A percentile compares a stretch with the other conserved stretches of the same genome.
Evolutionary conservation across 1,140 invertebrate species (phyloP).

Genomic region (Leptonema lineaticorne): DNA sequence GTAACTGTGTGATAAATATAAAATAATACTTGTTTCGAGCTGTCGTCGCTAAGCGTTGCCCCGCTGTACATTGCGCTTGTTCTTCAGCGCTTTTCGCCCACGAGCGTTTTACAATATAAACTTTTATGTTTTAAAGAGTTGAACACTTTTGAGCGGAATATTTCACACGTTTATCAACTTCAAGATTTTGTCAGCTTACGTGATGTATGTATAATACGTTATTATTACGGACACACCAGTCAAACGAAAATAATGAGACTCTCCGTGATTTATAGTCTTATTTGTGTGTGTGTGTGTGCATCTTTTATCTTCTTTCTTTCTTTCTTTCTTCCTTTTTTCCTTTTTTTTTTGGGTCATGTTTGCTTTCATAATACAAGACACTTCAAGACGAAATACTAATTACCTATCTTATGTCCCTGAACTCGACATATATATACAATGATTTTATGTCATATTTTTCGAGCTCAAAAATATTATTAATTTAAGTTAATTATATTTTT

Average conservation of each 20-base stretch:
- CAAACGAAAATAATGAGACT: slow-evolving; percentile 16
- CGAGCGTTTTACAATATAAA: no score
- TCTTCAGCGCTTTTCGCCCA: no score
- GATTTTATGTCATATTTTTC: neutral
- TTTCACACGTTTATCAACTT: slow-evolving; percentile 15
- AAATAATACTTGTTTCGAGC: no score
- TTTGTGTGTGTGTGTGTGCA: neutral
- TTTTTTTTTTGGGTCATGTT: no score
- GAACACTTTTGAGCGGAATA: neutral
- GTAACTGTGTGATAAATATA: no score
- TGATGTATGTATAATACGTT: neutral
- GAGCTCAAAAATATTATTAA: no score
- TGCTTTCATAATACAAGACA: neutral
- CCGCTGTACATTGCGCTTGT: no score
- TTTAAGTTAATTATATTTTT: no score
- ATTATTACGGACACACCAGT: neutral
- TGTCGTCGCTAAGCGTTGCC: no score
- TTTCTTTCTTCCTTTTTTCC: no score
- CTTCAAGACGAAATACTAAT: neutral
- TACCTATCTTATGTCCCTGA: neutral
- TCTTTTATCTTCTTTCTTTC: no score
- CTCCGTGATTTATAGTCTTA: neutral
- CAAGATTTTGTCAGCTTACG: slow-evolving; percentile 11
- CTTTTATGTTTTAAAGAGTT: no score
- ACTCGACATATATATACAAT: neutral